These are phyloP conservation scores for Eudemis profundana DNA, from an alignment of 2,888 invertebrate genomes.

Conservation along the genomic window DNA sequence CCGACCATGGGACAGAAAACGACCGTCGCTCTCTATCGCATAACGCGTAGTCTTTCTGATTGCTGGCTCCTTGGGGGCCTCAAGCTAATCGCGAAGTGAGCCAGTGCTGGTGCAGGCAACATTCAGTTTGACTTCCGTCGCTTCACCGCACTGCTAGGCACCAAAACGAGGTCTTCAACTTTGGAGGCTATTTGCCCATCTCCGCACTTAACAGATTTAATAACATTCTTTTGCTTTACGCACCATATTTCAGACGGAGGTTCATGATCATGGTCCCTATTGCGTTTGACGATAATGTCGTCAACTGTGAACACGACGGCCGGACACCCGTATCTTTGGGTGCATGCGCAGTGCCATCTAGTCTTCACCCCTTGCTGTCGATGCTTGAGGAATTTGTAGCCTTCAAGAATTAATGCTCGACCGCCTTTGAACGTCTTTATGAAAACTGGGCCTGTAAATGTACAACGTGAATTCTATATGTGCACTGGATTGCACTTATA, in stretches of 20 bases:
- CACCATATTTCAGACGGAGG: not conserved
- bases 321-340: conserved; percentile 13
- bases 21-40: too few relatives aligned
- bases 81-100: too few relatives aligned
- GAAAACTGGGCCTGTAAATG: conserved; percentile 14
- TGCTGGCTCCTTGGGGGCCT: too few relatives aligned
- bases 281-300: conserved; percentile 5
- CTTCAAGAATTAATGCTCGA: conserved; percentile 6
- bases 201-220: too few relatives aligned
- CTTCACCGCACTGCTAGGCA: too few relatives aligned
- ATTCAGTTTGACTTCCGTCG: too few relatives aligned
- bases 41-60: too few relatives aligned
- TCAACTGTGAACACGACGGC: conserved; percentile 9
- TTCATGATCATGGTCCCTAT: conserved; percentile 10
- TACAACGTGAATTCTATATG: not conserved
- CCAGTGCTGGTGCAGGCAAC: too few relatives aligned
- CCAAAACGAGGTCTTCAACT: too few relatives aligned
- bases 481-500: not conserved
- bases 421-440: conserved; percentile 15
- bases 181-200: too few relatives aligned
- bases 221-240: too few relatives aligned
- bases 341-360: conserved; percentile 12
- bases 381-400: conserved; percentile 32
- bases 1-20: too few relatives aligned
- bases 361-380: not conserved